phyloP scores from a whole-genome alignment of 2,888 invertebrate genomes.

The Clepsis dumicolana region DNA sequence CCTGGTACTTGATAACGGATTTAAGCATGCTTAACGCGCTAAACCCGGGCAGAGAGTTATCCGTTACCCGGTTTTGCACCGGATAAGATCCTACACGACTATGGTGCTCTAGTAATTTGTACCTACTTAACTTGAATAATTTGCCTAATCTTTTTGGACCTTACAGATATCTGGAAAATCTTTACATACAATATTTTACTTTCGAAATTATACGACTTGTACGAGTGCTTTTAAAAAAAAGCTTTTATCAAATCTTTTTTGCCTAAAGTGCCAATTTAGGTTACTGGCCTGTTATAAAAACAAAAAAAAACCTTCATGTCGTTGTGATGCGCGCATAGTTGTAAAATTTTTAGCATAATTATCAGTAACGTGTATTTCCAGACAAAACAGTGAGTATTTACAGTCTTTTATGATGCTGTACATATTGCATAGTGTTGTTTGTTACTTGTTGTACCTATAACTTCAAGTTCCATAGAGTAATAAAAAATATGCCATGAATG shows the following conservation, averaged over 20 bases:
- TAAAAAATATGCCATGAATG: too few species aligned
- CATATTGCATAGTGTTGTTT: too few species aligned
- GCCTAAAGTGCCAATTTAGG: not conserved
- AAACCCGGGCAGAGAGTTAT: constrained; percentile 66
- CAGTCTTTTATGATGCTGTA: too few species aligned
- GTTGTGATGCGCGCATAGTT: too few species aligned
- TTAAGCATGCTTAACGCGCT: constrained; percentile 78
- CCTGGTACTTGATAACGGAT: constrained; percentile 76
- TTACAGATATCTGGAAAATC: constrained; percentile 6
- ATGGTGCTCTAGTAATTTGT: constrained; percentile 40
- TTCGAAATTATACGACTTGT: too few species aligned
- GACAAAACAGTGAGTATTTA: too few species aligned
- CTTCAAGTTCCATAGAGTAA: too few species aligned
- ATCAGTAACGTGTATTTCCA: too few species aligned
- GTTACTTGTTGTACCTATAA: too few species aligned
- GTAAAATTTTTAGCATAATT: too few species aligned
- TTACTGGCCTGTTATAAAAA: not conserved
- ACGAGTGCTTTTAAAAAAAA: too few species aligned
- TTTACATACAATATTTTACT: too few species aligned
- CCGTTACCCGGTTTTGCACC: constrained; percentile 51
- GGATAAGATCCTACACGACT: constrained; percentile 15
- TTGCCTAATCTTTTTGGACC: constrained; percentile 27
- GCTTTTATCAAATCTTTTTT: not conserved
- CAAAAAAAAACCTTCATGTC: not conserved
- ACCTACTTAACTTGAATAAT: constrained; percentile 44